Evolutionary conservation across 2,113 vertebrate genomes (phyloP).

Genomic region (Thalassarche chlororhynchos): DNA sequence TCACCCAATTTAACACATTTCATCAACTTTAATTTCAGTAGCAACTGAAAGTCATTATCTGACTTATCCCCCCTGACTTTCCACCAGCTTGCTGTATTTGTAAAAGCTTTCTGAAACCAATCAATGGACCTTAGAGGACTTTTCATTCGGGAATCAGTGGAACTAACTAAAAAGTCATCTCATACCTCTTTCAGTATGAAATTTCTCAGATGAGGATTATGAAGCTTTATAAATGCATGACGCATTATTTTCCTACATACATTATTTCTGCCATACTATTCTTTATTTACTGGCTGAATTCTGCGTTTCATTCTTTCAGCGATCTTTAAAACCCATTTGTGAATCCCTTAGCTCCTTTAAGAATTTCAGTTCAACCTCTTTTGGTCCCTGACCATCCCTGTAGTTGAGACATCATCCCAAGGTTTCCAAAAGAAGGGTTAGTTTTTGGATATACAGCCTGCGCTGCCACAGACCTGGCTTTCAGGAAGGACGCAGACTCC

Average conservation of each 20-base stretch:
- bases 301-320: not conserved
- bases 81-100: not conserved
- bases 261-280: not conserved
- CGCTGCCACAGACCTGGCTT: not conserved
- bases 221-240: not conserved
- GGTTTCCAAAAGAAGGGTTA: not conserved
- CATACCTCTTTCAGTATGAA: not conserved
- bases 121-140: not conserved
- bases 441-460: not conserved
- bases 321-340: not conserved
- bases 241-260: not conserved
- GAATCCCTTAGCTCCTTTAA: not conserved
- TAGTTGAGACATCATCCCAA: not conserved
- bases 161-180: not conserved
- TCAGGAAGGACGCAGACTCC: not conserved
- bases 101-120: not conserved
- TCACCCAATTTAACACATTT: not conserved
- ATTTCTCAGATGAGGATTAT: not conserved
- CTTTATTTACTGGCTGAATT: not conserved
- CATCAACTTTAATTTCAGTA: not conserved
- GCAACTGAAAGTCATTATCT: not conserved
- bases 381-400: not conserved
- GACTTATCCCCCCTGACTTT: not conserved
- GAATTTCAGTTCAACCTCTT: not conserved
- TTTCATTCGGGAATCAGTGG: not conserved